Base-by-base conservation (phyloP, 2,888 invertebrate genomes). In the Coelogynopora nodosa region DNA sequence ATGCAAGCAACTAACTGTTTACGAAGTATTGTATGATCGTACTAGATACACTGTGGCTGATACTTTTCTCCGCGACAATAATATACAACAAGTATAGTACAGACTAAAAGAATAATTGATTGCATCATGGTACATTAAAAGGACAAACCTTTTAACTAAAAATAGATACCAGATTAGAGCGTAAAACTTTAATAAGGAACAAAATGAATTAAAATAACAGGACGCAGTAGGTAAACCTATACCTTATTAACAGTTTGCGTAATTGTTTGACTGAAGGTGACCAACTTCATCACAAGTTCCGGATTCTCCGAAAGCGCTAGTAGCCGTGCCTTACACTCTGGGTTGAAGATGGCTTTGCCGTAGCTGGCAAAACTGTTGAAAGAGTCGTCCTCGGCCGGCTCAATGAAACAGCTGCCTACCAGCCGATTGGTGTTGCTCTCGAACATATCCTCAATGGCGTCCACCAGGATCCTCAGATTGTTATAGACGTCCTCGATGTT, bases 361-460 rank as follows among this genome's bases (percentile, higher is more conserved):
- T 82, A 82, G 30, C 30, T 30, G 30, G 30, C 31, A 26, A 31
- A 82, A 29, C 31, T 10, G 13, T 82, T 30, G 5, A 82, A 28
- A 23, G 30, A 30, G 27, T 82, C 31, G 29, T 30, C 82, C 82
- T 82, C 82, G 1, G 31, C 31, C 29, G 31, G 13, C 1, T 82
- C 82, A 26, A 30, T 31, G 82, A 82, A 82, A 82, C 82, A 82
- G 1, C 30, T 23, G 30, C 82, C 82, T 2, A 31, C 31, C 23
- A 82, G 30, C 5, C 13, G 82, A 18, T 82, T 82, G 2, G 30
- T 30, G 27, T 82, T 30, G 18, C 29, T 30, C 27, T 82, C 82
- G 23, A 82, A 82, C 30, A 31, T 82, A 18, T 82, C 82, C 5
- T 82, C 82, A 2, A 82, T 82, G 2, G 82, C 82, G 31, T 30